Evolutionary conservation across 2,888 invertebrate genomes (phyloP).

Genomic region (Eupithecia centaureata): DNA sequence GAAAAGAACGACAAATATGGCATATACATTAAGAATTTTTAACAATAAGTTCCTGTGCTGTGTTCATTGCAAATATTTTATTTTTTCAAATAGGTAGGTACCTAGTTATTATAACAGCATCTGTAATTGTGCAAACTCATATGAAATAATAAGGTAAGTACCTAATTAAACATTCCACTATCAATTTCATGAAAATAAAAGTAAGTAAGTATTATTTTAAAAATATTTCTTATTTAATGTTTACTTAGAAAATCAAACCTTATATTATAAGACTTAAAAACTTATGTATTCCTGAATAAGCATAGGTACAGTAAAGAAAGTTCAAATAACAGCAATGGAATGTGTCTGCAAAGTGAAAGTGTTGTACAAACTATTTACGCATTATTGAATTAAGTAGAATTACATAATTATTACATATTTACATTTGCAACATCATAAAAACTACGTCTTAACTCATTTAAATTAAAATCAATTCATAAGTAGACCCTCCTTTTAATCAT

Average conservation of each 20-base stretch:
- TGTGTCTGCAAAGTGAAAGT: constrained; percentile 29
- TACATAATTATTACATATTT: constrained; percentile 6
- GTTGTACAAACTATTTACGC: constrained; percentile 1
- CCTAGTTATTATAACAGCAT: background rate
- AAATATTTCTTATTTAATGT: background rate
- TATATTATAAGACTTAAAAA: constrained; percentile 16
- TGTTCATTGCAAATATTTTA: background rate
- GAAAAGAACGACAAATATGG: background rate
- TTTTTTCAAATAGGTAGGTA: background rate
- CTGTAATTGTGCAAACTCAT: background rate
- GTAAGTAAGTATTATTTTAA: too few species aligned
- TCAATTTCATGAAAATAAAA: background rate
- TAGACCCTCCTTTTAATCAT: background rate
- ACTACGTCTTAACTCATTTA: too few species aligned
- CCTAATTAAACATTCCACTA: background rate
- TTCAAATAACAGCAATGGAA: constrained; percentile 35
- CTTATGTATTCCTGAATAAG: background rate
- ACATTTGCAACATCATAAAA: constrained; percentile 12
- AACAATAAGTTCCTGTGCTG: too few species aligned
- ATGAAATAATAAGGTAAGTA: background rate
- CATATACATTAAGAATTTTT: background rate
- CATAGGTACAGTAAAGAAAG: constrained; percentile 14
- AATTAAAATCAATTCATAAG: background rate
- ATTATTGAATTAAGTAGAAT: background rate
- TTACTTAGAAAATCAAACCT: background rate